A percentile compares a stretch with the other conserved stretches of the same genome.
Conservation (phyloP, 2,113 vertebrate genomes). For the Pangasianodon hypophthalmus region DNA sequence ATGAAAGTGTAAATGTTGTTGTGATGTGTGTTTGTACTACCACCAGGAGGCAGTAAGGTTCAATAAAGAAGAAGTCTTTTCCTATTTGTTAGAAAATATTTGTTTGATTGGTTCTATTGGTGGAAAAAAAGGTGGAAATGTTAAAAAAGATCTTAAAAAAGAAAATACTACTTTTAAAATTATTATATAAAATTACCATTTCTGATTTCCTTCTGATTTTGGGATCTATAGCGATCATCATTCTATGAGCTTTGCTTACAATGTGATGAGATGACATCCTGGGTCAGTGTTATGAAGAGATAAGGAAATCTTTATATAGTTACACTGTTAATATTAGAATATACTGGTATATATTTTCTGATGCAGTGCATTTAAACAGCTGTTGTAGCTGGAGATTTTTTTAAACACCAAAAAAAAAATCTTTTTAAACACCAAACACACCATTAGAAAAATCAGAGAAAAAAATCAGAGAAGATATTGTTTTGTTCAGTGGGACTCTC, state of each 20-base stretch:
- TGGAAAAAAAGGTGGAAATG: not conserved
- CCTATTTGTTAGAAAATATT: not conserved
- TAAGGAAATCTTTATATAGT: not conserved
- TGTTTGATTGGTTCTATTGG: not conserved
- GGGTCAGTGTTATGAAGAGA: not conserved
- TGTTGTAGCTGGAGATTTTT: not conserved
- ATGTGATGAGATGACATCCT: not conserved
- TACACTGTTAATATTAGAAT: not conserved
- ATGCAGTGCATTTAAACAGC: not conserved
- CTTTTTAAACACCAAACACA: not conserved
- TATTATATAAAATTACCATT: not conserved
- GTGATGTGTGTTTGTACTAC: not conserved
- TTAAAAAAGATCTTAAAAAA: not conserved
- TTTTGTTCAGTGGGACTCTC: not conserved
- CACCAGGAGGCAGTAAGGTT: slow-evolving; percentile 22
- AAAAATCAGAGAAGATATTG: not conserved
- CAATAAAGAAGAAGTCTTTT: not conserved
- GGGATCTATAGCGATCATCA: not conserved
- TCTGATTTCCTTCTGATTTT: not conserved
- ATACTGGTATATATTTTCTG: not conserved
- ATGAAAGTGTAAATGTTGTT: not conserved
- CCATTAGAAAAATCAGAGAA: not conserved
- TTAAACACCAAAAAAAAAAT: not conserved
- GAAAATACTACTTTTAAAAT: not conserved
- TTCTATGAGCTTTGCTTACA: not conserved